These are phyloP conservation scores for Daubentonia madagascariensis DNA, from an alignment of 2,113 vertebrate species.

Conservation along the genomic window DNA sequence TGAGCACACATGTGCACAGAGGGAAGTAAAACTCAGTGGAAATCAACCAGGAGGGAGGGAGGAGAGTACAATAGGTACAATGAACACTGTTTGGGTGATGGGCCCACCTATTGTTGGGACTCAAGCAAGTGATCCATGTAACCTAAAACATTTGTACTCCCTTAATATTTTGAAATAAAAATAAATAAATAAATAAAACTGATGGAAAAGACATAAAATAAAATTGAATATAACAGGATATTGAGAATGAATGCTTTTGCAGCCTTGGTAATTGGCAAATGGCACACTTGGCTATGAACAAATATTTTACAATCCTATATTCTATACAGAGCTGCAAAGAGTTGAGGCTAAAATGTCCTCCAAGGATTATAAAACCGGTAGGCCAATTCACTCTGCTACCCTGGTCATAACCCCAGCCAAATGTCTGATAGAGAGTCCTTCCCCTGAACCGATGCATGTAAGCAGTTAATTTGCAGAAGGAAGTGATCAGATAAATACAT, in stretches of 20 bases:
- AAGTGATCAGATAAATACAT: background rate
- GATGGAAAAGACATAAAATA: background rate
- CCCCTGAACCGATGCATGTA: rapidly evolving
- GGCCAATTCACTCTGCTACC: background rate
- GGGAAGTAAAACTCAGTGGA: too few species aligned
- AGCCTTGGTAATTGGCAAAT: background rate
- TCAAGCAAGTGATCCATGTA: too few species aligned
- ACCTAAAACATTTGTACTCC: too few species aligned
- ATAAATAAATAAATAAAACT: too few species aligned
- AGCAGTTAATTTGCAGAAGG: background rate
- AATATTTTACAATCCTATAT: background rate
- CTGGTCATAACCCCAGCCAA: background rate
- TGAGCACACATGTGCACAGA: too few species aligned
- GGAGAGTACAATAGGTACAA: too few species aligned
- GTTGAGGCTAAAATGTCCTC: background rate
- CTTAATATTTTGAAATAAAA: too few species aligned
- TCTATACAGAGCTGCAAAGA: background rate
- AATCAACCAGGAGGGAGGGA: too few species aligned
- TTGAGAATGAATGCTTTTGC: background rate
- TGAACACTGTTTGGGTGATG: too few species aligned
- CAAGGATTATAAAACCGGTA: background rate
- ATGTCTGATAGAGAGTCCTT: background rate
- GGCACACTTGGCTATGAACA: background rate
- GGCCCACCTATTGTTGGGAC: too few species aligned
- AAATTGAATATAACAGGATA: background rate